Base-by-base conservation (phyloP, 2,797 vertebrate species). In the Paguma larvata region DNA sequence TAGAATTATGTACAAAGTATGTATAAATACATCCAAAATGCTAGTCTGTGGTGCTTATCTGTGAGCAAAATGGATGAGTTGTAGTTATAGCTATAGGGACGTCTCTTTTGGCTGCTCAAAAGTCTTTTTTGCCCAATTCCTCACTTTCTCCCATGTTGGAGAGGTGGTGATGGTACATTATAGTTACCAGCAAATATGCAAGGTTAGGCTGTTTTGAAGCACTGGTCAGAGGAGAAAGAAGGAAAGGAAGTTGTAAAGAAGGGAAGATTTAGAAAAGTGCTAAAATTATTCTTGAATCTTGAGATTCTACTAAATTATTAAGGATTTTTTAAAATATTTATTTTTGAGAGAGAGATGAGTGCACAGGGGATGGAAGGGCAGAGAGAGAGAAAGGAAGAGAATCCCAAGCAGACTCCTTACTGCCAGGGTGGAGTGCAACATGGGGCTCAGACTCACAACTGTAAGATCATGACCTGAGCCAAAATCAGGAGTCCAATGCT, bases 281-380 rank as follows among this genome's bases (percentile, higher is more conserved):
- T 48, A 14, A 21, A 34, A 62, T 89, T 78, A 63, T n/a, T 94
- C 11, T 73, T 70, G 25, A 88, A 88, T 77, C 32, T 90, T 84
- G 59, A 90, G 23, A 56, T 56, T 91, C 14, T 48, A n/a, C 51
- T 95, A 65, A 44, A 91, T 94, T 96, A 48, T 38, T 38, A 38
- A 38, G 38, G 38, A 38, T 38, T 38, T 38, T 38, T 38, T 53
- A 18, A 38, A 38, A 38, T 38, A 38, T 38, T 59, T 59, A 23
- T 59, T 59, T 59, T 59, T 59, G 21, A 59, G 56, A 59, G 56
- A 8, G 21, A 59, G 56, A 59, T 53, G 56, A 23, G 56, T 59
- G 21, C 56, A 59, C 3, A 3, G 56, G 8, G 56, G 21, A 21
- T 21, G 21, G 56, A 21, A 59, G 8, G 21, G 7, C 53, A 53